Conservation (phyloP, 2,888 invertebrate genomes). For the Tromatobia lineatoria region DNA sequence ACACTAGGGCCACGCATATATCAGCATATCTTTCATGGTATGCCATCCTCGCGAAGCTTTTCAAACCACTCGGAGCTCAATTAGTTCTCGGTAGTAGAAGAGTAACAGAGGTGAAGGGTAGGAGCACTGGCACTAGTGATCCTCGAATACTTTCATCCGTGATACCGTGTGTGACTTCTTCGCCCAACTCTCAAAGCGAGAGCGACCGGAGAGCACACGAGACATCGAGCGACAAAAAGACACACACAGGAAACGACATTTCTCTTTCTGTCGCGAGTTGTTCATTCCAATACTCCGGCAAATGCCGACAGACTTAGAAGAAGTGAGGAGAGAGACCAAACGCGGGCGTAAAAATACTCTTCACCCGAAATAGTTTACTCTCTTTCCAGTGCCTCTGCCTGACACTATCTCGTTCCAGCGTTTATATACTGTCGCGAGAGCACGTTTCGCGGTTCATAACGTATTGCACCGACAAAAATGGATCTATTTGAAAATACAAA, state of each 20-base stretch:
- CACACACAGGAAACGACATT: conserved; percentile 67
- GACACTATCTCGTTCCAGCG: conserved; percentile 1
- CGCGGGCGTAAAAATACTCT: conserved; percentile 80
- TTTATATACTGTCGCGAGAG: conserved; percentile 19
- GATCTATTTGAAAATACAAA: too few relatives aligned
- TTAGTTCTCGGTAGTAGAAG: conserved; percentile 55
- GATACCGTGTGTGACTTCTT: conserved; percentile 5
- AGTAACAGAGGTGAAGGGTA: conserved; percentile 24
- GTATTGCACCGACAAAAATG: too few relatives aligned
- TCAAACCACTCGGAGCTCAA: conserved; percentile 44
- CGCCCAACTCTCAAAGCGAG: not conserved
- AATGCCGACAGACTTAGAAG: conserved; percentile 41
- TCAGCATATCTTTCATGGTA: not conserved
- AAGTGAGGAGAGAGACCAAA: conserved; percentile 69
- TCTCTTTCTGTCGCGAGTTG: conserved; percentile 65
- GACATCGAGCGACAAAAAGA: conserved; percentile 42
- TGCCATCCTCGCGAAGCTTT: conserved; percentile 14
- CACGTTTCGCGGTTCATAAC: too few relatives aligned
- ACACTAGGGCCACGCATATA: not conserved
- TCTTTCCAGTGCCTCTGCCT: conserved; percentile 33
- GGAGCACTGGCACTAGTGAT: not conserved
- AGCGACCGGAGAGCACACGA: conserved; percentile 26
- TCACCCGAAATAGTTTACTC: conserved; percentile 75
- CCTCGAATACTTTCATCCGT: conserved; percentile 35
- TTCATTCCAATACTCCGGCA: conserved; percentile 49